Evolutionary conservation across 2,888 invertebrate genomes (phyloP).

Genomic region (Nyleta sp.): DNA sequence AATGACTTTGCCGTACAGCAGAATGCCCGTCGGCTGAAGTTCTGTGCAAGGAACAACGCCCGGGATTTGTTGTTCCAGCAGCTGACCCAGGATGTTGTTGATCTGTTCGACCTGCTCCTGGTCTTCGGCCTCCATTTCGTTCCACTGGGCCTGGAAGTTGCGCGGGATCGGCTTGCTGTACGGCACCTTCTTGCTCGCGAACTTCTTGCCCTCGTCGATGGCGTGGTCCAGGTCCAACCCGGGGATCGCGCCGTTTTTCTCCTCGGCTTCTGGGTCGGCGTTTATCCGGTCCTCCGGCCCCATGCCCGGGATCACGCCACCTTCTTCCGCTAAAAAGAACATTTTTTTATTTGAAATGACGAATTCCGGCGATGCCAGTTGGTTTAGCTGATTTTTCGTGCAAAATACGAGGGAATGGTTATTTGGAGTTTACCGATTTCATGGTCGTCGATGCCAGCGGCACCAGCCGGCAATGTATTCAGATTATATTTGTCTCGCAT

Average conservation of each 20-base stretch:
- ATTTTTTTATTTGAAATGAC: too few species aligned
- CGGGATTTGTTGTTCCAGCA: conserved; percentile 88
- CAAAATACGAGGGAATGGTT: too few species aligned
- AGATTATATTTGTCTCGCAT: conserved; percentile 99
- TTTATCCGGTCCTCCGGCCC: conserved; percentile 97
- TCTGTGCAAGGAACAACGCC: conserved; percentile 91
- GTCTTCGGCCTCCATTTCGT: conserved; percentile 86
- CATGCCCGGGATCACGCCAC: conserved; percentile 96
- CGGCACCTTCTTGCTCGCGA: conserved; percentile 90
- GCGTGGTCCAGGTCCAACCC: conserved; percentile 92
- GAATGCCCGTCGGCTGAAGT: conserved; percentile 90
- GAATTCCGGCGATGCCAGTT: too few species aligned
- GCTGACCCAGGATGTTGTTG: conserved; percentile 88
- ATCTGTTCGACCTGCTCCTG: conserved; percentile 82
- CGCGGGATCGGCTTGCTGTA: conserved; percentile 98
- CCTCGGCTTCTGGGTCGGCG: conserved; percentile 81
- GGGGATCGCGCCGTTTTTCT: conserved; percentile 87
- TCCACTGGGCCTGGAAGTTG: conserved; percentile 99
- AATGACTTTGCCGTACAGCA: conserved; percentile 92
- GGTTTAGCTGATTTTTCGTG: too few species aligned
- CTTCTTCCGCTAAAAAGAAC: conserved; percentile 86
- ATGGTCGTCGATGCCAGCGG: conserved; percentile 88
- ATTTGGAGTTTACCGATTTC: conserved; percentile 88
- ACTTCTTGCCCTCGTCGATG: conserved; percentile 88
- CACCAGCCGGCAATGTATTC: conserved; percentile 94